phyloP scores from a whole-genome alignment of 2,113 vertebrate species.

The Brachypodius melanocephalos region DNA sequence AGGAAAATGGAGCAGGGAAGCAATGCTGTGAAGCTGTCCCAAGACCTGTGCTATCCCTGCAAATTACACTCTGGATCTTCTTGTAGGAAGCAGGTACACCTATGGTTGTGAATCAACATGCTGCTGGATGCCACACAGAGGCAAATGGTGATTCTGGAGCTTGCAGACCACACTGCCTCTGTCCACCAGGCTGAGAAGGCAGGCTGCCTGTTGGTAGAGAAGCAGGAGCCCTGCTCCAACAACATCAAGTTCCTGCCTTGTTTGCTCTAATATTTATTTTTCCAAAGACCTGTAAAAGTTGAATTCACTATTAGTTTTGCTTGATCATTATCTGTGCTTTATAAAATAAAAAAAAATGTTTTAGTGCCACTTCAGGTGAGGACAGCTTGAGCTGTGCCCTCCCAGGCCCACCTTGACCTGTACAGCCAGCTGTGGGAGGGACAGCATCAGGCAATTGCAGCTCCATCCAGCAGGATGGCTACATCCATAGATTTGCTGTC shows the following conservation, averaged over 20 bases:
- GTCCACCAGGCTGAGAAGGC: background rate
- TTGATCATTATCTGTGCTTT: background rate
- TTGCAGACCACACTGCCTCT: background rate
- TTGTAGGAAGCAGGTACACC: background rate
- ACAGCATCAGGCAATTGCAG: background rate
- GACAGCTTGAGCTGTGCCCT: background rate
- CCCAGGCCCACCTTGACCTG: accelerated
- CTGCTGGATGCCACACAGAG: background rate
- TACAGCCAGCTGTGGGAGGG: background rate
- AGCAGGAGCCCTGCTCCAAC: background rate
- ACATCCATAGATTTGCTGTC: background rate
- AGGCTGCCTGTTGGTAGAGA: background rate
- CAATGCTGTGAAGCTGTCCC: background rate
- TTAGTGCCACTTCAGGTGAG: background rate
- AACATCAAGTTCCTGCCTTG: background rate
- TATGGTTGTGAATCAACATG: background rate
- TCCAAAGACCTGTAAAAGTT: background rate
- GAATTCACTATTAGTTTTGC: background rate
- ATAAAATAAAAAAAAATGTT: background rate
- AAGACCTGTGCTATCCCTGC: background rate
- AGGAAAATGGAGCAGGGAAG: background rate
- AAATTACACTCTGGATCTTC: background rate
- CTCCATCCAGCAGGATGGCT: background rate
- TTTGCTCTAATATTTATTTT: background rate
- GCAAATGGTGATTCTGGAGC: background rate